Base-by-base conservation (phyloP, 2,797 vertebrate species). In the Tapirus indicus region DNA sequence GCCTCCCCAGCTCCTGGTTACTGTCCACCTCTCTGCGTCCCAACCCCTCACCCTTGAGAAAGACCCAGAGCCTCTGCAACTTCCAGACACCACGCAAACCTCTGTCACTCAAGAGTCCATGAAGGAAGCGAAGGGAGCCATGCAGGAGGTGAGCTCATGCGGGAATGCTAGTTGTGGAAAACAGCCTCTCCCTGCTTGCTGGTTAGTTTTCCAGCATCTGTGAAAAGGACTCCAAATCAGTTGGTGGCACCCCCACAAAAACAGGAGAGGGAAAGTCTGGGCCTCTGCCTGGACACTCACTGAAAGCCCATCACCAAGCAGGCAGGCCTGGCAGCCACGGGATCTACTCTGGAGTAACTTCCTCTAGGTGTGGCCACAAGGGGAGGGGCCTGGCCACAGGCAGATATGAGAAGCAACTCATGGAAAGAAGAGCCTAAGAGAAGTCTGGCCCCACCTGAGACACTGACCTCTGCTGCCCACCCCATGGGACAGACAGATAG, bases 1-100 rank as follows among this genome's bases (percentile, higher is more conserved):
- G 85, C 88, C 47, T 94, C 66, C 77, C 58, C 18, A 32, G 79
- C 79, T 93, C 83, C 90, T 16, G 25, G 56, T 85, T 74, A 54
- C 27, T 23, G 38, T 56, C 58, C 29, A 35, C 38, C 75, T 2
- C n/a, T 66, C 54, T 0, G 0, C 0, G 0, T 18, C 52, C 66
- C 9, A 29, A 3, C 20, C 14, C 10, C 32, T 52, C 0, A 1
- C n/a, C 32, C 52, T n/a, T 29, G 41, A 56, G 35, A 78, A 74
- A 91, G 80, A 77, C 8, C 47, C 17, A 62, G 62, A 41, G 49
- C 9, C 56, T 69, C 38, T 21, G 35, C n/a, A 35, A 77, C 21
- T 35, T 56, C 21, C 79, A 85, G 77, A 88, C 29, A 32, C n/a
- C 14, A 35, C 68, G 16, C 2, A 2, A 66, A 52, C 58, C 72